Evolutionary conservation across 2,888 invertebrate genomes (phyloP), one percentile per base, ranked within the genome.

Genomic region (Arge pagana): DNA sequence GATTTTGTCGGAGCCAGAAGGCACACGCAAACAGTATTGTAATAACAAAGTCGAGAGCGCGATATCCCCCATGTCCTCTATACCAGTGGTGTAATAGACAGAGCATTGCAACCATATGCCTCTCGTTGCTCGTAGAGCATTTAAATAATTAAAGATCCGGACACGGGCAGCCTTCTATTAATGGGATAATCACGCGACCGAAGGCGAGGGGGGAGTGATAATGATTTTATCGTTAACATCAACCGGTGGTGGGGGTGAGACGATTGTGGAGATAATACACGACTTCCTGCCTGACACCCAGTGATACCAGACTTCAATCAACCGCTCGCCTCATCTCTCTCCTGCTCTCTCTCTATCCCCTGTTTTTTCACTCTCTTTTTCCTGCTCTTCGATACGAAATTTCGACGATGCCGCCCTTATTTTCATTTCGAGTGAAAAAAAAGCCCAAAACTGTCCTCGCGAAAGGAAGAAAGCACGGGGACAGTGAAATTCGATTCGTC

Each of bases 271-370:
- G 74, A 74, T 74, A 74, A 74, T 74, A 73, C 72, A 72, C 70
- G 69, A 66, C 74, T 74, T 74, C 74, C 74, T 74, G 74, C 74
- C 74, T 74, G 74, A 74, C 72, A 74, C 74, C 72, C 74, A 66
- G 69, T 74, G 74, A 74, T 45, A 45, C 45, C 33, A 33, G 23
- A 31, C 33, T 21, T 24, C 31, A 33, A 31, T 45, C 45, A 33
- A 26, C 28, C 28, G 10, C 6, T 7, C 11, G 28, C 28, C n/a
- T 8, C 28, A n/a, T 26, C 28, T 26, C 28, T 26, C 28, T 26
- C n/a, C 28, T 26, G 8, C 28, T 26, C 28, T 23, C 21, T 6
- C 37, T 8, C 19, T 42, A n/a, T 7, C n/a, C 26, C 24, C 24
- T 6, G 13, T 8, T 18, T 11, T 28, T 11, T 10, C 10, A 16